Percentiles rank a stretch among this genome's conserved stretches.
Evolutionary conservation across 2,113 vertebrate genomes (phyloP).

Genomic region (Petaurus breviceps): DNA sequence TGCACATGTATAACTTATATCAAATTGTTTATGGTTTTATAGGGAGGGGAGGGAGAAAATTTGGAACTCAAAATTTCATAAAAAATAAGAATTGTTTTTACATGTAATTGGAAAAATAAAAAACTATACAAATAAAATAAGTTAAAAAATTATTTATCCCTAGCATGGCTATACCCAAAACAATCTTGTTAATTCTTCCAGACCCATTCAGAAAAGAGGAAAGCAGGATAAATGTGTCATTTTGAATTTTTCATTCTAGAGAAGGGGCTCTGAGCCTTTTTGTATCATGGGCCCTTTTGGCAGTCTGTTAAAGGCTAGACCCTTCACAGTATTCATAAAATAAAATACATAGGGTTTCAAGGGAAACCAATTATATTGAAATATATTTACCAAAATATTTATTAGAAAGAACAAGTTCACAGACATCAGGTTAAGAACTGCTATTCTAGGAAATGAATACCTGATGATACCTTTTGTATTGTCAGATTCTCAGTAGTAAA

Average conservation of each 20-base stretch:
- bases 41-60: background rate
- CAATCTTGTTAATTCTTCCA: background rate
- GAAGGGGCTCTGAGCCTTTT: background rate
- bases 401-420: background rate
- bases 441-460: background rate
- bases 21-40: background rate
- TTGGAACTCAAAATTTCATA: background rate
- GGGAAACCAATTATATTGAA: background rate
- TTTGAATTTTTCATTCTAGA: background rate
- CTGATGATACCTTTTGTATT: slow-evolving; percentile 15
- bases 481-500: slow-evolving; percentile 24
- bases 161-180: background rate
- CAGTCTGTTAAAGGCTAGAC: background rate
- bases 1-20: background rate
- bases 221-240: background rate
- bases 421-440: background rate
- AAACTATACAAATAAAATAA: background rate
- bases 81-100: background rate
- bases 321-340: background rate
- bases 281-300: background rate
- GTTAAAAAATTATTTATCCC: background rate
- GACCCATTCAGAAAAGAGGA: background rate
- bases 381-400: background rate
- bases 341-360: background rate
- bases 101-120: background rate